Base-by-base conservation (phyloP, 2,888 invertebrate species). In the Tethea ocularis region DNA sequence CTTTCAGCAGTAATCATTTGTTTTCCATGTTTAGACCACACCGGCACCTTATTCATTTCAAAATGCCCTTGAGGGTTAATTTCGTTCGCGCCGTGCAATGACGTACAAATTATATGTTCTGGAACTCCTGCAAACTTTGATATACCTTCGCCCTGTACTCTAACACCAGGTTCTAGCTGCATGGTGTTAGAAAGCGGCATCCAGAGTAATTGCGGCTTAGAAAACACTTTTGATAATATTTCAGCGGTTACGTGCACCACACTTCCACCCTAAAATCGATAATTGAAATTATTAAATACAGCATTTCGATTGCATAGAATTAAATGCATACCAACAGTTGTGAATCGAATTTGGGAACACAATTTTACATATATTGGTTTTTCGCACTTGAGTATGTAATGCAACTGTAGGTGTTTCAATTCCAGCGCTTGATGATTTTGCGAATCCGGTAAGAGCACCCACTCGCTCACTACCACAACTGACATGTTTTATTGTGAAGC, bases 11-110 rank as follows among this genome's bases (percentile, higher is more conserved):
- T 93, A 36, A 98, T 83, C 68, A 94, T 85, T 61, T 94, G 94
- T 85, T 97, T 96, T 51, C 98, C 98, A 66, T 94, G 94, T 74
- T 95, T 95, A 0, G 96, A 95, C 96, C 97, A 98, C 17, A 98
- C 77, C 0, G 98, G 96, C 11, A 97, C 93, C 57, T 94, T 94
- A 61, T 95, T 91, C 57, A 94, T 94, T 68, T 96, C 95, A 83
- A 97, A 96, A 80, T 95, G 96, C 0, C 97, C 97, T 8, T 93
- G 71, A n/a, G 95, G 95, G 5, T 95, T 94, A 22, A 86, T 75
- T 72, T 94, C 94, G 62, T 95, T 95, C 0, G 97, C 94, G 88
- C 97, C 97, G 80, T 96, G 95, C 20, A 96, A 83, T 15, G 95
- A 94, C 36, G 64, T 89, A 93, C 74, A 94, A 66, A 82, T 88